phyloP scores from a whole-genome alignment of 2,888 invertebrate genomes.

The Torymus tubicola region DNA sequence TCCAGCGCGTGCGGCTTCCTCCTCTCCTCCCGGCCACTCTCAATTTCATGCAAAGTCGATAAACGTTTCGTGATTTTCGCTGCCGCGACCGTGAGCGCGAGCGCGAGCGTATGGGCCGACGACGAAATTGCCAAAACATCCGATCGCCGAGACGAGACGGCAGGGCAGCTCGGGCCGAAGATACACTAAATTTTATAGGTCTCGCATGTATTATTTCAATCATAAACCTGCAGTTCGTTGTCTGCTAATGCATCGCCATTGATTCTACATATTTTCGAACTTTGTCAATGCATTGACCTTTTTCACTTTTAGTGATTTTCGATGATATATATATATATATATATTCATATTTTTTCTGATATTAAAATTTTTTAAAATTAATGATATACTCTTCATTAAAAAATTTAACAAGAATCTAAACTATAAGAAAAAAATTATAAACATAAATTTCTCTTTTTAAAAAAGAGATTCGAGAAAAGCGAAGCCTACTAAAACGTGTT shows the following conservation, averaged over 20 bases:
- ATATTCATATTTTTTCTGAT: no score
- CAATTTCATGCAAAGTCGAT: conserved; percentile 55
- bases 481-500: no score
- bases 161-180: no score
- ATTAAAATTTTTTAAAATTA: no score
- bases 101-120: background rate
- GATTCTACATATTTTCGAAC: background rate
- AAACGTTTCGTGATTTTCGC: conserved; percentile 55
- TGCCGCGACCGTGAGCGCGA: conserved; percentile 13
- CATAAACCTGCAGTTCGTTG: conserved; percentile 36
- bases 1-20: conserved; percentile 46
- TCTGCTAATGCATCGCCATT: conserved; percentile 6
- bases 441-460: no score
- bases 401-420: no score
- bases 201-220: conserved; percentile 54
- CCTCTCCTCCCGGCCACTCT: conserved; percentile 29
- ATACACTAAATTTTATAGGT: conserved; percentile 54
- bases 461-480: no score
- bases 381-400: no score
- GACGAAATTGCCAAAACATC: conserved; percentile 48
- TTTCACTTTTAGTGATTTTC: background rate
- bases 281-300: background rate
- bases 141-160: conserved; percentile 24
- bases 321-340: no score
- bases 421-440: no score